Base-by-base conservation (phyloP, 2,797 vertebrate species). In the Myotis findleyi region DNA sequence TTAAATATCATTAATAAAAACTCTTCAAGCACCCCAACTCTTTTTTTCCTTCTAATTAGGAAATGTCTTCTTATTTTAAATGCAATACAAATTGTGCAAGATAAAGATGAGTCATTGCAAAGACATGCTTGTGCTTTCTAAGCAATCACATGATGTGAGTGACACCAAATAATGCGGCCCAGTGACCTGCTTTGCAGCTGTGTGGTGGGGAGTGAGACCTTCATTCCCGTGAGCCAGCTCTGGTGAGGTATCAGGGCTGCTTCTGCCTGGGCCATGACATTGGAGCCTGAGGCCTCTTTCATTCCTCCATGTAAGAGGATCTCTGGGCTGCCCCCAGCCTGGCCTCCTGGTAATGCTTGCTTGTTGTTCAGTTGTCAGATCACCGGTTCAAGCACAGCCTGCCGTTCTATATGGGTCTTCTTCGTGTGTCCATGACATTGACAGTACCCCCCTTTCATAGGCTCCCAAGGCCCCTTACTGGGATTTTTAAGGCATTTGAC, bases 391-490 rank as follows among this genome's bases (percentile, higher is more conserved):
- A 64, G 30, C 77, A 18, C 0, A 17, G 30, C 2, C 0, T 4
- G 55, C 10, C 6, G 14, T 14, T 27, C 36, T 7, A 0, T 0
- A 1, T 30, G 57, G 36, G 44, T 17, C 36, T 71, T 30, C 16
- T 44, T 30, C 12, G 25, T 16, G 7, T 49, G 10, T 2, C 20
- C 0, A 0, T 18, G 13, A 16, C 47, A 2, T 47, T n/a, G 11
- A 57, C 16, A 14, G n/a, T n/a, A 57, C 5, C 5, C 7, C 5
- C 4, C 77, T 92, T 57, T 25, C 57, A 11, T 0, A 11, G 27
- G 21, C 14, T 69, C 23, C 71, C 64, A 33, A 55, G 12, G 30
- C 20, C 5, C 14, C 38, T 87, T 38, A 9, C 21, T 73, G 11
- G 14, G 55, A n/a, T 59, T 49, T 89, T 73, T 44, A 68, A 49